Evolutionary conservation across 2,113 vertebrate species (phyloP).

Genomic region (Falco punctatus): DNA sequence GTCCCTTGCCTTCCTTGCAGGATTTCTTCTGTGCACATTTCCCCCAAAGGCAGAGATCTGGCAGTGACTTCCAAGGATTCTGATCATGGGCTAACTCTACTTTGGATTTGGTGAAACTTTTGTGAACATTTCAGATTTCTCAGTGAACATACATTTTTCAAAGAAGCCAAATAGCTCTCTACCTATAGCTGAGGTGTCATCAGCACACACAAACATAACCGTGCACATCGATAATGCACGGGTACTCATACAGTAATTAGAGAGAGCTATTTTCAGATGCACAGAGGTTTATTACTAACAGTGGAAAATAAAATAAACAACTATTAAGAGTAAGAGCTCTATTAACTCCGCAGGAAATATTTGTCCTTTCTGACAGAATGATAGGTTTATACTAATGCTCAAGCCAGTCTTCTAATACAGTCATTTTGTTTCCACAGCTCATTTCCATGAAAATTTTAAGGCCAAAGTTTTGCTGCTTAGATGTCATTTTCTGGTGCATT

Average conservation of each 20-base stretch:
- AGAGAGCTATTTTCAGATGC: slow-evolving; percentile 20
- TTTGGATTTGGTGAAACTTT: not conserved
- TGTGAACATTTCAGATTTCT: not conserved
- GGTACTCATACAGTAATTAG: slow-evolving; percentile 14
- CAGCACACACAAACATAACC: slow-evolving; percentile 2
- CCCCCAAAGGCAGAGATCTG: not conserved
- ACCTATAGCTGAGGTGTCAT: not conserved
- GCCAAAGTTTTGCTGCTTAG: not conserved
- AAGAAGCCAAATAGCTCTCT: not conserved
- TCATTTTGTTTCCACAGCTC: not conserved
- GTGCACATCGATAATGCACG: not conserved
- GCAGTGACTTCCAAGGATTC: not conserved
- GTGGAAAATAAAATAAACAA: slow-evolving; percentile 58
- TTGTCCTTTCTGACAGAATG: not conserved
- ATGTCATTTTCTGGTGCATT: not conserved
- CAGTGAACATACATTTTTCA: not conserved
- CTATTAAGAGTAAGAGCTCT: slow-evolving; percentile 4
- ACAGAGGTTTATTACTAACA: slow-evolving; percentile 32
- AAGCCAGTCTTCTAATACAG: not conserved
- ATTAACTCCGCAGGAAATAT: slow-evolving; percentile 33
- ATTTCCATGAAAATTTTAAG: not conserved
- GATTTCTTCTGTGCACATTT: not conserved
- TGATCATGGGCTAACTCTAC: not conserved
- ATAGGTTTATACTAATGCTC: not conserved
- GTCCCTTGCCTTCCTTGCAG: not conserved